phyloP scores from a whole-genome alignment of 2,888 invertebrate species.

The Cataglyphis altisquamis region DNA sequence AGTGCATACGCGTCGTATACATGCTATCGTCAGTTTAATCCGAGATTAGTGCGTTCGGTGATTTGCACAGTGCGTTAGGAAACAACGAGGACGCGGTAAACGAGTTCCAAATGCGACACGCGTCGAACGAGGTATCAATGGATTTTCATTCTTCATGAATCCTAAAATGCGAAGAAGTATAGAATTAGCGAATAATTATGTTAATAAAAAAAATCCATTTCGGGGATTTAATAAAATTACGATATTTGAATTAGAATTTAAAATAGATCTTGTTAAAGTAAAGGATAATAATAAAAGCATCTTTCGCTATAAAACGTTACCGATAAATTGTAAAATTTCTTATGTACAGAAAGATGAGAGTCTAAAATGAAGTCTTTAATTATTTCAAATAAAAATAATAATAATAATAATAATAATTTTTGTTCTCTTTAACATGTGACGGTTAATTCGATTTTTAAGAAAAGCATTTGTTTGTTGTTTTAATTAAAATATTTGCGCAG shows the following conservation, averaged over 20 bases:
- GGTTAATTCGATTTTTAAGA: neutral
- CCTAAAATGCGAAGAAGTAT: neutral
- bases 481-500: too few species aligned
- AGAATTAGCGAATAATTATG: neutral
- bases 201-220: neutral
- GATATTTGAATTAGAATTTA: neutral
- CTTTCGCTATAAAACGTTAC: neutral
- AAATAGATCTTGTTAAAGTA: neutral
- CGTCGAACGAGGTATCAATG: slow-evolving; percentile 77
- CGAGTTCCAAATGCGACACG: slow-evolving; percentile 76
- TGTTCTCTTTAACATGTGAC: neutral
- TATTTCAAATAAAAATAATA: neutral
- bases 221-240: neutral
- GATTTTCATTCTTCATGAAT: neutral
- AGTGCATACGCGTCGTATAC: neutral
- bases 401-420: neutral
- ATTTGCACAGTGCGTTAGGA: neutral
- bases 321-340: neutral
- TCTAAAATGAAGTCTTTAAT: neutral
- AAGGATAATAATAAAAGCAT: neutral
- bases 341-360: neutral
- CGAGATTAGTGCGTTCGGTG: neutral
- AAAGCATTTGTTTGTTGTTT: neutral
- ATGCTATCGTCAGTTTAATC: neutral
- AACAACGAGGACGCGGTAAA: neutral